Conservation (phyloP, 2,797 vertebrate genomes). For the Micromesistius poutassou region DNA sequence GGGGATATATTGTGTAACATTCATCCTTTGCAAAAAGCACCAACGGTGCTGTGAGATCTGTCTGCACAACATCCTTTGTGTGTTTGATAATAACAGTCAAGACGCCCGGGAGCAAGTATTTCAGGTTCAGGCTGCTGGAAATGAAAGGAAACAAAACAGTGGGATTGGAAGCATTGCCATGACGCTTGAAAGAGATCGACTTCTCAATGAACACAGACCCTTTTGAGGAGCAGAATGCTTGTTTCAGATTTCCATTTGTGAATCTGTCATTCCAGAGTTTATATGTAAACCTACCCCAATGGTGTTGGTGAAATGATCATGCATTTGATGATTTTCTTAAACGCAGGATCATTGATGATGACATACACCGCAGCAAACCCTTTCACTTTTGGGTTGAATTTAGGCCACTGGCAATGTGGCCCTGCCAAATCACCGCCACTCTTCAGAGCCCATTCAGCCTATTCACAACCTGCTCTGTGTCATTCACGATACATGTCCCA, state of each 20-base stretch:
- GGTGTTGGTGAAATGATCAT: neutral
- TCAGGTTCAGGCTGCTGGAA: neutral
- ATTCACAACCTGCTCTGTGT: constrained; percentile 2
- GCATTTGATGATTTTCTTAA: neutral
- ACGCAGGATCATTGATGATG: neutral
- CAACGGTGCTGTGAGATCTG: neutral
- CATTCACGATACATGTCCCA: neutral
- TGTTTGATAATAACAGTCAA: neutral
- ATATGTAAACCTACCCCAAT: neutral
- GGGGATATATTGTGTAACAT: neutral
- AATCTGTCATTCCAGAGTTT: neutral
- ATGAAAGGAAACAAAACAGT: neutral
- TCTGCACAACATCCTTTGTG: neutral
- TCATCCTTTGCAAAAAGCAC: neutral
- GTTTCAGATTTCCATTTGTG: neutral
- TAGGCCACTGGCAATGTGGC: neutral
- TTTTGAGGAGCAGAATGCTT: neutral
- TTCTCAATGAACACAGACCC: neutral
- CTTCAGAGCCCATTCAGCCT: neutral
- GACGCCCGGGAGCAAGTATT: neutral
- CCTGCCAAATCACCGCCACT: neutral
- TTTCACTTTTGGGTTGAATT: neutral
- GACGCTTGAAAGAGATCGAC: neutral
- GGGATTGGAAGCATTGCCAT: neutral
- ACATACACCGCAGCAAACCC: neutral